These are phyloP conservation scores for Beroe forskalii DNA, from an alignment of 37 sponge, comb jelly and placozoan species.

Conservation along the genomic window DNA sequence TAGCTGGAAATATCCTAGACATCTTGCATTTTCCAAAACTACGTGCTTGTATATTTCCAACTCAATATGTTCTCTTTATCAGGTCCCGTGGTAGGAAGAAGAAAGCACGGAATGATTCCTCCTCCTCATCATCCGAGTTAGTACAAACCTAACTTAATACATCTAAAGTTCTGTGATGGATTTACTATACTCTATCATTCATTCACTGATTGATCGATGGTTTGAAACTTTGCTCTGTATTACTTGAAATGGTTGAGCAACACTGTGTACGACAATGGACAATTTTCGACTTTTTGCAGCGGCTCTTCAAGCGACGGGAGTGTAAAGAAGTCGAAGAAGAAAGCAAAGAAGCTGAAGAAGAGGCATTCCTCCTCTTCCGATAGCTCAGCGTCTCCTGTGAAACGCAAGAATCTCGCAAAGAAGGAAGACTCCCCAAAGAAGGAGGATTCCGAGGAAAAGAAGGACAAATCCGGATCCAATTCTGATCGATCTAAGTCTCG, in stretches of 20 bases:
- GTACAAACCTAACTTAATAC: no score
- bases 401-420: slow-evolving; percentile 57
- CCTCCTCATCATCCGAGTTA: slow-evolving; percentile 55
- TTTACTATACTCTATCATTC: no score
- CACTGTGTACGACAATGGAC: no score
- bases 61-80: background rate
- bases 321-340: background rate
- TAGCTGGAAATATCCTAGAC: no score
- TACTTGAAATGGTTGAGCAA: no score
- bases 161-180: no score
- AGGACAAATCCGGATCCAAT: background rate
- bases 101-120: slow-evolving; percentile 32
- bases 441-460: background rate
- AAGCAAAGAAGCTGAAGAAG: background rate
- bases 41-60: no score
- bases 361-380: slow-evolving; percentile 43
- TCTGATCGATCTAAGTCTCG: background rate
- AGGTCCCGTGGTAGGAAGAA: slow-evolving; percentile 63
- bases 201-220: no score
- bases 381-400: slow-evolving; percentile 58
- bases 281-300: no score
- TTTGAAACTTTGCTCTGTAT: no score
- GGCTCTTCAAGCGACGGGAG: slow-evolving; percentile 34
- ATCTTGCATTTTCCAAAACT: no score
- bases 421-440: slow-evolving; percentile 1